Base-by-base conservation (phyloP, 2,888 invertebrate genomes). In the Pristionchus exspectatus region DNA sequence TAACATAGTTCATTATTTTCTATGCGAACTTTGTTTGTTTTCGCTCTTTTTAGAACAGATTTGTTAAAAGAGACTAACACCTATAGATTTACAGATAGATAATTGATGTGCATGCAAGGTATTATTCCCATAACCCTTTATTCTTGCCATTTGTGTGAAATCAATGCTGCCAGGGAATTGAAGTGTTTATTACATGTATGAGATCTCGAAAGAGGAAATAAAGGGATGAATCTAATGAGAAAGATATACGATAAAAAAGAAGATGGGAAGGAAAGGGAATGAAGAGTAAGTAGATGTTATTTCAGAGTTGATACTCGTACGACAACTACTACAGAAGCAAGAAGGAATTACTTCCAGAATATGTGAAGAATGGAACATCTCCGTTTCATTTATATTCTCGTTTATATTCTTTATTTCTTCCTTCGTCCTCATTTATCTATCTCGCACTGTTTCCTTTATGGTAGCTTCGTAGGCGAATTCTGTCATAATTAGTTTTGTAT, bases 221-320 rank as follows among this genome's bases (percentile, higher is more conserved):
- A 83, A 83, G 10, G 21, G 83, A 77, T 77, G 18, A 44, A 24
- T 44, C 24, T 0, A 33, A 38, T 44, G 77, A 77, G 16, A 21
- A n/a, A 77, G 30, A 14, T 14, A 83, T 54, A 38, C 24, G 69
- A 27, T 27, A 69, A n/a, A 69, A 12, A 44, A 9, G n/a, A 3
- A 12, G 12, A 69, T 59, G 59, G 69, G 69, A 74, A 74, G 30
- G 74, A 74, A n/a, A 21, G 9, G 44, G 9, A 50, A 50, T 50
- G 44, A 12, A 50, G 44, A 50, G 44, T 38, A 38, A 38, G 44
- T 50, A 12, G 9, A 50, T 50, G 5, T 50, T 12, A 83, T 83
- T 83, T n/a, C 83, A 83, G 83, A 54, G 83, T 83, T 24, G 83
- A 83, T 12, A 83, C 83, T n/a, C 27, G 54, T 12, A n/a, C 83